Evolutionary conservation across 1,140 invertebrate genomes (phyloP), one percentile per base, ranked within the genome.

Genomic region (Atta cephalotes): DNA sequence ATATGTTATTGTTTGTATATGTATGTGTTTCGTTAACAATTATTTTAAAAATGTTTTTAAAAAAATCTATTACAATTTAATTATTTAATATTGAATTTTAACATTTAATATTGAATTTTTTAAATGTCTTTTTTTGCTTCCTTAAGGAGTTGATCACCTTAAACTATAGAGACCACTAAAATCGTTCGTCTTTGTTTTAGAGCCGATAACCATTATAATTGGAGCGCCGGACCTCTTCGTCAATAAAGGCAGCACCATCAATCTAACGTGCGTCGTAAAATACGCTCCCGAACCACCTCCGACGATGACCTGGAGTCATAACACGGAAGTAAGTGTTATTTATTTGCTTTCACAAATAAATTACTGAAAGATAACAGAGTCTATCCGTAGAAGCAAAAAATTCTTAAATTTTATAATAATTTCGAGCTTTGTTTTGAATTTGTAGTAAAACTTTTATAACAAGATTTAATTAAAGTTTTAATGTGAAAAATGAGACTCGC

Each of bases 221-320:
- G 97, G 97, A 76, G 96, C 96, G 1, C 95, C 96, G 35, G 96
- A 97, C 89, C 95, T 97, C 82, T 97, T 96, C 93, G 96, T 97
- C 79, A 96, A 97, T 94, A 96, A 96, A 80, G 97, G 96, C 6
- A 97, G 96, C 85, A 97, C 97, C 49, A 97, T 97, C 89, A 97
- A 97, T 94, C 93, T 97, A 71, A 97, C 97, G 2, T 97, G 97
- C 91, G 95, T 96, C 35, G 96, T 97, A 53, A 96, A 95, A 89
- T 96, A 96, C 85, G 96, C 96, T 18, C 96, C 97, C 14, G 96
- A 97, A 88, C 96, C 97, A 65, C 96, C 97, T 5, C 95, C 95
- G 21, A 95, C 96, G 88, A 97, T 97, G 90, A 95, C 95, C 74
- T 97, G 97, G 97, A 96, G 96, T 80, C 96, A 97, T 92, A 96